Conservation (phyloP, 1,140 invertebrate species). For the Pygmarrhopalites habei region DNA sequence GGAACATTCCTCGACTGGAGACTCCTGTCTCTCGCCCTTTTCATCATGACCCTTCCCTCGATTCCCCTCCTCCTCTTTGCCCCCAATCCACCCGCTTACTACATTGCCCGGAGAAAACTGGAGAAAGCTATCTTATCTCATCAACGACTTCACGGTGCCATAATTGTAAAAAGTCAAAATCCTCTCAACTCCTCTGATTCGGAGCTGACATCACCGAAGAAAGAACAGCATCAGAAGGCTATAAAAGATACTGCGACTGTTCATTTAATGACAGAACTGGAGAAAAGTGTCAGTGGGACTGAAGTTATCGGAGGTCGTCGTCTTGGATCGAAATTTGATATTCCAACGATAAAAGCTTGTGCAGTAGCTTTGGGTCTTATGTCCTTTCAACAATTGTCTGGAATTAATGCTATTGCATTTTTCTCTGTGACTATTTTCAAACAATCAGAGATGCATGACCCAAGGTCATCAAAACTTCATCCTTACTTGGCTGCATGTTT, state of each 20-base stretch:
- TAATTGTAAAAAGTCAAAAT: not conserved
- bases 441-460: not conserved
- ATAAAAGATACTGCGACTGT: too few species aligned
- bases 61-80: constrained; percentile 9
- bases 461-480: not conserved
- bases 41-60: constrained; percentile 1
- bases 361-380: constrained; percentile 26
- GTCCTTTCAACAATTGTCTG: constrained; percentile 30
- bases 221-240: too few species aligned
- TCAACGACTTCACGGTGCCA: not conserved
- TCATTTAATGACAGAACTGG: too few species aligned
- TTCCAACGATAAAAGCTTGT: constrained; percentile 7
- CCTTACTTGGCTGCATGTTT: constrained; percentile 21
- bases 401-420: constrained; percentile 34
- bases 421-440: constrained; percentile 32
- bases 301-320: too few species aligned
- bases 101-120: not conserved
- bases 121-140: constrained; percentile 1
- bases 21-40: constrained; percentile 9
- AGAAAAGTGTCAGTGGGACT: too few species aligned
- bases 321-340: not conserved
- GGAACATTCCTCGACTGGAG: constrained; percentile 28
- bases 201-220: too few species aligned
- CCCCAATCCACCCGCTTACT: constrained; percentile 24
- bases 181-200: too few species aligned